Evolutionary conservation across 2,797 vertebrate genomes (phyloP).

Genomic region (Pseudotriccus pelzelni): DNA sequence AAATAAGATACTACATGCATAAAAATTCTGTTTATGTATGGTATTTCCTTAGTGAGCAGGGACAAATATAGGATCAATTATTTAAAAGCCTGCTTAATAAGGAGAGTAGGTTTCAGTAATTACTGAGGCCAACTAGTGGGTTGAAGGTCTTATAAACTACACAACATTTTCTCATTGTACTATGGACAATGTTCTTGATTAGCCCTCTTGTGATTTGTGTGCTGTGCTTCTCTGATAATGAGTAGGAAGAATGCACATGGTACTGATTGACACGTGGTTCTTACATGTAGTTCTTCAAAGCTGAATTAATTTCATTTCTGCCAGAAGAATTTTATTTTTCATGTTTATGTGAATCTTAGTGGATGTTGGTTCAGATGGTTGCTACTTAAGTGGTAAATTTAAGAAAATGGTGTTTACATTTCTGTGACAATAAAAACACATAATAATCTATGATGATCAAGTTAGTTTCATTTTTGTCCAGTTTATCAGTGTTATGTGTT

Average conservation of each 20-base stretch:
- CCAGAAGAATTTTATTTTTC: background rate
- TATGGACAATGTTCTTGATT: constrained; percentile 20
- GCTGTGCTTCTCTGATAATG: background rate
- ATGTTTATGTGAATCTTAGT: background rate
- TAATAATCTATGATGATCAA: background rate
- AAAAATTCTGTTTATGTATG: constrained; percentile 43
- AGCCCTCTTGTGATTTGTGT: constrained; percentile 4
- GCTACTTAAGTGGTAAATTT: background rate
- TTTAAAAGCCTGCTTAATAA: constrained; percentile 57
- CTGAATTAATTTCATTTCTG: background rate
- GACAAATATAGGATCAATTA: constrained; percentile 52
- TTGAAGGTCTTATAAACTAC: constrained; percentile 37
- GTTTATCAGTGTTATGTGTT: background rate
- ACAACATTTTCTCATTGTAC: constrained; percentile 1
- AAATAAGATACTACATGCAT: constrained; percentile 53
- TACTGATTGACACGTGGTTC: background rate
- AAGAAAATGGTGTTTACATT: background rate
- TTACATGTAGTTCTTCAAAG: background rate
- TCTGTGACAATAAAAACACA: background rate
- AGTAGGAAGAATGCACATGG: background rate
- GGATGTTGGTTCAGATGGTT: background rate
- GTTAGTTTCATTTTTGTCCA: background rate
- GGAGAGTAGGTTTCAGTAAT: constrained; percentile 58
- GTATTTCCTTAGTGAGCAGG: constrained; percentile 44
- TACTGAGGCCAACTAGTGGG: constrained; percentile 40